Evolutionary conservation across 1,140 invertebrate genomes (phyloP).

Genomic region (Drosophila nannoptera): DNA sequence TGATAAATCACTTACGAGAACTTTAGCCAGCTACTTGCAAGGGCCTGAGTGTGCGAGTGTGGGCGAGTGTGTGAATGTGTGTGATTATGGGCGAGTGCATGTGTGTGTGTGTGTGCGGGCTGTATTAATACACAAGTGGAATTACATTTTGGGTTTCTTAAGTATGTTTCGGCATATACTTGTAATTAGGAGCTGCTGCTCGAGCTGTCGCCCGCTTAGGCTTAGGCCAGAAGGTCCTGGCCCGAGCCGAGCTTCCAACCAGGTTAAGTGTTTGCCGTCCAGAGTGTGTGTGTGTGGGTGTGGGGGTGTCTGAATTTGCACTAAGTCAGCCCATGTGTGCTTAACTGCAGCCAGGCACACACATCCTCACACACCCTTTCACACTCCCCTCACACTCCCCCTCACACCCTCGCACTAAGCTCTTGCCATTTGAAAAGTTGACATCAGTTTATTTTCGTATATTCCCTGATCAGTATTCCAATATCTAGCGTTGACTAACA

Average conservation of each 20-base stretch:
- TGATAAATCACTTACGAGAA: slow-evolving; percentile 70
- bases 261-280: slow-evolving; percentile 7
- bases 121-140: slow-evolving; percentile 69
- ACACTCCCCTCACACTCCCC: too few relatives aligned
- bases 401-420: neutral
- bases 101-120: slow-evolving; percentile 25
- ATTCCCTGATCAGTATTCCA: slow-evolving; percentile 26
- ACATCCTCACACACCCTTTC: neutral
- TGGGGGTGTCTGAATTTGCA: neutral
- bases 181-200: slow-evolving; percentile 57
- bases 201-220: slow-evolving; percentile 7
- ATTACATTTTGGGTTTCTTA: slow-evolving; percentile 59
- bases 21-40: slow-evolving; percentile 36
- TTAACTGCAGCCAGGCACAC: too few relatives aligned
- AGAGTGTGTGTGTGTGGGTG: neutral
- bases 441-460: neutral
- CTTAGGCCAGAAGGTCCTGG: slow-evolving; percentile 25
- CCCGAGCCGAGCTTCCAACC: neutral
- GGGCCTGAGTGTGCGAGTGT: slow-evolving; percentile 26
- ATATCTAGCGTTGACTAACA: slow-evolving; percentile 39
- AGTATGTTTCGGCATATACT: slow-evolving; percentile 47
- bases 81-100: slow-evolving; percentile 10
- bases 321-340: neutral
- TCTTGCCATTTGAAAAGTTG: slow-evolving; percentile 4
- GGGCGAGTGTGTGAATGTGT: too few relatives aligned